phyloP scores from a whole-genome alignment of 2,888 invertebrate genomes.

The Phyllotreta striolata region DNA sequence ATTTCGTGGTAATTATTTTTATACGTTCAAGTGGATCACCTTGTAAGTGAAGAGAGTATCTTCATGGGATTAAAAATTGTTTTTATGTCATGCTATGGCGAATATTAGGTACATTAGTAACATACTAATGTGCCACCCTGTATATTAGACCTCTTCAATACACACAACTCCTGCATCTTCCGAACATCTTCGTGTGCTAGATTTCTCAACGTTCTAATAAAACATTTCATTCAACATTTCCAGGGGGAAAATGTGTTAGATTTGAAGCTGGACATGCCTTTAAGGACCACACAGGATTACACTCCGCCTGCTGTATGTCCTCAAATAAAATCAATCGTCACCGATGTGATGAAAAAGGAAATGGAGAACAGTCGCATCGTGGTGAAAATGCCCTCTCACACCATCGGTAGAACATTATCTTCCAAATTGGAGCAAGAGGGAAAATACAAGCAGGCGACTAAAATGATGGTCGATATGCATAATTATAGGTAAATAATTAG shows the following conservation, averaged over 20 bases:
- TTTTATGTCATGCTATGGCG: no score
- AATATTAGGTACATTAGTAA: no score
- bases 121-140: no score
- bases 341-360: constrained; percentile 66
- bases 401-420: constrained; percentile 53
- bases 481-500: constrained; percentile 53
- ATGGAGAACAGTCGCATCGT: constrained; percentile 56
- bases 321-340: constrained; percentile 72
- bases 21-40: no score
- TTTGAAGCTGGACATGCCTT: constrained; percentile 78
- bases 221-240: constrained; percentile 35
- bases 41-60: no score
- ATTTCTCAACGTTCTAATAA: no score
- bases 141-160: no score
- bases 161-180: no score
- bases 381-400: constrained; percentile 57
- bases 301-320: constrained; percentile 76
- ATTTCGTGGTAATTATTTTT: no score
- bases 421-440: constrained; percentile 60
- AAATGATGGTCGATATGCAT: constrained; percentile 57
- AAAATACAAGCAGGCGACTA: constrained; percentile 59
- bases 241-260: constrained; percentile 75
- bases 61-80: no score
- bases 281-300: constrained; percentile 79
- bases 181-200: no score